phyloP scores from a whole-genome alignment of 1,140 invertebrate species.

The Drosophila nannoptera region DNA sequence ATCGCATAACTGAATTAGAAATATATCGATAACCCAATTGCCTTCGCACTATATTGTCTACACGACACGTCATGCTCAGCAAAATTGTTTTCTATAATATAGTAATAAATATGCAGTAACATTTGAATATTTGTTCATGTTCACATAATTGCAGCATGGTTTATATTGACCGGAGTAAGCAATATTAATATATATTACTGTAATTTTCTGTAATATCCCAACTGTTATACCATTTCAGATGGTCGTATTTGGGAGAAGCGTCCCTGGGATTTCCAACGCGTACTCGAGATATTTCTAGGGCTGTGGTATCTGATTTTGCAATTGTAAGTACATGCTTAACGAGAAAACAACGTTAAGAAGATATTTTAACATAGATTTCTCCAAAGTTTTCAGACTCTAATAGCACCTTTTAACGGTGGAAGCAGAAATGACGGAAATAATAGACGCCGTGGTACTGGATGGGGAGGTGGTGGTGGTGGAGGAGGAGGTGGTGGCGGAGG shows the following conservation, averaged over 20 bases:
- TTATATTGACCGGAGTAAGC: slow-evolving; percentile 15
- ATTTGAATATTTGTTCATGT: not conserved
- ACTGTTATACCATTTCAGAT: slow-evolving; percentile 28
- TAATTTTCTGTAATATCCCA: too few relatives aligned
- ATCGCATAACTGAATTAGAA: not conserved
- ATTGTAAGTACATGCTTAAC: slow-evolving; percentile 40
- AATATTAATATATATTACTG: not conserved
- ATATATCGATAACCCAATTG: slow-evolving; percentile 8
- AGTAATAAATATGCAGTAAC: slow-evolving; percentile 11
- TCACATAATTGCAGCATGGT: slow-evolving; percentile 20
- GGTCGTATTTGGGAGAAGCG: slow-evolving; percentile 70
- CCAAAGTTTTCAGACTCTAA: slow-evolving; percentile 29
- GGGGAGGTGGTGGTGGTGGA: slow-evolving; percentile 41
- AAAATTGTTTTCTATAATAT: slow-evolving; percentile 6
- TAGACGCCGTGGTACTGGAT: slow-evolving; percentile 38
- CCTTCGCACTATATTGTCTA: not conserved
- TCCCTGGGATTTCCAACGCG: slow-evolving; percentile 60
- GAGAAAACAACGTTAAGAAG: too few relatives aligned
- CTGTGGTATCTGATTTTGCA: slow-evolving; percentile 59
- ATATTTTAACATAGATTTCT: too few relatives aligned
- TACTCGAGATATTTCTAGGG: slow-evolving; percentile 55
- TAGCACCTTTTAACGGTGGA: slow-evolving; percentile 53
- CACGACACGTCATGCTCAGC: slow-evolving; percentile 34
- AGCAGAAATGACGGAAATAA: slow-evolving; percentile 26
- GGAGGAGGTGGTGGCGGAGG: slow-evolving; percentile 41